phyloP scores from a whole-genome alignment of 2,888 invertebrate species.

The Tuta absoluta region DNA sequence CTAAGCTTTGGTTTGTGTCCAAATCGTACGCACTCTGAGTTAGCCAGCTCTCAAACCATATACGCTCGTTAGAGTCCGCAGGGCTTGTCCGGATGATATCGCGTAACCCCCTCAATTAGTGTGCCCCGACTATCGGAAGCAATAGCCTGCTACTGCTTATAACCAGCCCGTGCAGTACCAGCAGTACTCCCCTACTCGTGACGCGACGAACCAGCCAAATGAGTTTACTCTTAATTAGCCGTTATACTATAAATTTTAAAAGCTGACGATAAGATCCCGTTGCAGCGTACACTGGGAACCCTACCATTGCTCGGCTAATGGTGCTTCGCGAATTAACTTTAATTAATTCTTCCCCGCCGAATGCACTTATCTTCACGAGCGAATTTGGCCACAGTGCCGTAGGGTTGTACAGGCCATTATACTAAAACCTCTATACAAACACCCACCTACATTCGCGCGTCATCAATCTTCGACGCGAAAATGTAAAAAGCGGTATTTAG shows the following conservation, averaged over 20 bases:
- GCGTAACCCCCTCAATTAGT: constrained; percentile 68
- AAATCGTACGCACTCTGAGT: too few species aligned
- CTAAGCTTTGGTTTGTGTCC: too few species aligned
- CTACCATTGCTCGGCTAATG: constrained; percentile 55
- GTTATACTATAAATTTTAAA: constrained; percentile 75
- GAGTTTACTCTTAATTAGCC: constrained; percentile 73
- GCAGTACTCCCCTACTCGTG: constrained; percentile 52
- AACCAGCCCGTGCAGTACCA: constrained; percentile 28
- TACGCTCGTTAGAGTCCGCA: constrained; percentile 60
- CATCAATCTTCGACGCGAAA: constrained; percentile 1
- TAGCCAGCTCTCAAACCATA: constrained; percentile 39
- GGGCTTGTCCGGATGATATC: constrained; percentile 63
- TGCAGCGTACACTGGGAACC: constrained; percentile 54
- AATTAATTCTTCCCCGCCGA: constrained; percentile 64
- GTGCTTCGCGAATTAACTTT: constrained; percentile 64
- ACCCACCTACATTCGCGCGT: constrained; percentile 5
- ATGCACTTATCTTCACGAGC: constrained; percentile 22
- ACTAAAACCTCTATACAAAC: background rate
- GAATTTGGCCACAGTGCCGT: constrained; percentile 25
- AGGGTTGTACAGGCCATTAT: background rate
- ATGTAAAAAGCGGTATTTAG: constrained; percentile 8
- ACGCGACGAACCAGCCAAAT: constrained; percentile 63
- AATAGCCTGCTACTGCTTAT: constrained; percentile 60
- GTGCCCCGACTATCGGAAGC: constrained; percentile 55
- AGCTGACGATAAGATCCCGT: constrained; percentile 73